phyloP scores from a whole-genome alignment of 2,113 vertebrate species.

The Cathartes aura region DNA sequence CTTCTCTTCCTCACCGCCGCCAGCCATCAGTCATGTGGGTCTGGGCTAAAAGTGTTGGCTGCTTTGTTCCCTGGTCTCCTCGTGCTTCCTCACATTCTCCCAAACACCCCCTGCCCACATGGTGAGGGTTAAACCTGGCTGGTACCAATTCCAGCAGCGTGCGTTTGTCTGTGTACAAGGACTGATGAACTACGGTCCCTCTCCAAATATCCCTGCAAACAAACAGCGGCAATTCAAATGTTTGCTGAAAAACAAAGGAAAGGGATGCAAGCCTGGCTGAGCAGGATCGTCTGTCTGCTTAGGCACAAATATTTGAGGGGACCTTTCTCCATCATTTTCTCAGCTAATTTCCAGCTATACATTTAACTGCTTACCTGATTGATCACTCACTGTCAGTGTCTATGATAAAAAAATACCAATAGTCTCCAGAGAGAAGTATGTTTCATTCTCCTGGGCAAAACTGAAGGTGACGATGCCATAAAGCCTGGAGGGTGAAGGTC shows the following conservation, averaged over 20 bases:
- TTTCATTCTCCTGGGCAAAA: not conserved
- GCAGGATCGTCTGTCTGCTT: not conserved
- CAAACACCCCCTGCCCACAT: fast-evolving
- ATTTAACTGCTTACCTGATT: not conserved
- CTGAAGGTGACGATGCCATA: not conserved
- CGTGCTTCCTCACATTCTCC: not conserved
- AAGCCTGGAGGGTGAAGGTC: not conserved
- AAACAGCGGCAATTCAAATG: not conserved
- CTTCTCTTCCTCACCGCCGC: fast-evolving
- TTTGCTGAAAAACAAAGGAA: not conserved
- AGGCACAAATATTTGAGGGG: not conserved
- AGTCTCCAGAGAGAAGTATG: not conserved
- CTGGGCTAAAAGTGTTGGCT: not conserved
- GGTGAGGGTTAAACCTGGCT: not conserved
- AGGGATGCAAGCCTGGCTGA: not conserved
- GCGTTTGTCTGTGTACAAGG: not conserved
- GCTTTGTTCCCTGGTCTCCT: not conserved
- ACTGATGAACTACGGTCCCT: not conserved
- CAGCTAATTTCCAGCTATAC: not conserved
- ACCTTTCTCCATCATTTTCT: not conserved
- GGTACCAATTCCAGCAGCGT: not conserved
- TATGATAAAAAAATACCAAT: not conserved
- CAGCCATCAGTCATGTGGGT: not conserved
- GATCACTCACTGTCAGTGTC: not conserved
- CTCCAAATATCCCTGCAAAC: not conserved